Conservation (phyloP, 2,888 invertebrate genomes). For the Alsophila aescularia region DNA sequence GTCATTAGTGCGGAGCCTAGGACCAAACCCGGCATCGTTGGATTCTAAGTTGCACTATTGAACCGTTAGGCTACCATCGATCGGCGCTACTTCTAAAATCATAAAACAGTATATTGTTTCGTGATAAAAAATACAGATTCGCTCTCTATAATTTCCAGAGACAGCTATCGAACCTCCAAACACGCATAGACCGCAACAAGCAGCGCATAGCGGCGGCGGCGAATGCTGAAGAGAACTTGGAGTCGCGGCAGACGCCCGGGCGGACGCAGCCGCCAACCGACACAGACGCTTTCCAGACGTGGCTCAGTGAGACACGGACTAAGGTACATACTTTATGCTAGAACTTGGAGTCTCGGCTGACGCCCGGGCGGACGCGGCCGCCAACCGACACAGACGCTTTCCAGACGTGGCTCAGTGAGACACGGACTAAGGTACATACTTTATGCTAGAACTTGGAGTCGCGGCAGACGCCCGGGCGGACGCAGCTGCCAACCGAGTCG, state of each 20-base stretch:
- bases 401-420: constrained; percentile 83
- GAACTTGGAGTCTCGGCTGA: too few species aligned
- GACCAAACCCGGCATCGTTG: too few species aligned
- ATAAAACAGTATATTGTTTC: too few species aligned
- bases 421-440: constrained; percentile 84
- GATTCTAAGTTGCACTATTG: too few species aligned
- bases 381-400: constrained; percentile 77
- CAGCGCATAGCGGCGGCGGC: constrained; percentile 90
- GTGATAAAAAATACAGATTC: too few species aligned
- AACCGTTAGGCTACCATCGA: too few species aligned
- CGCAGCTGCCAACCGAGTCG: constrained; percentile 75
- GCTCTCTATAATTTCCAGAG: too few species aligned
- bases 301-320: constrained; percentile 83
- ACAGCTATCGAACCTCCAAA: constrained; percentile 87
- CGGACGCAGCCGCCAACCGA: constrained; percentile 74
- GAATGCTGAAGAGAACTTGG: constrained; percentile 84
- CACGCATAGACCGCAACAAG: constrained; percentile 90
- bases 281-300: constrained; percentile 78
- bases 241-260: constrained; percentile 55
- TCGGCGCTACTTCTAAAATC: too few species aligned
- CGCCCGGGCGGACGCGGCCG: constrained; percentile 60
- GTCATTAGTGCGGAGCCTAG: too few species aligned
- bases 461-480: constrained; percentile 37
- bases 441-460: neutral
- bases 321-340: constrained; percentile 77